phyloP scores from a whole-genome alignment of 2,888 invertebrate species.

The Nomada lathburiana region DNA sequence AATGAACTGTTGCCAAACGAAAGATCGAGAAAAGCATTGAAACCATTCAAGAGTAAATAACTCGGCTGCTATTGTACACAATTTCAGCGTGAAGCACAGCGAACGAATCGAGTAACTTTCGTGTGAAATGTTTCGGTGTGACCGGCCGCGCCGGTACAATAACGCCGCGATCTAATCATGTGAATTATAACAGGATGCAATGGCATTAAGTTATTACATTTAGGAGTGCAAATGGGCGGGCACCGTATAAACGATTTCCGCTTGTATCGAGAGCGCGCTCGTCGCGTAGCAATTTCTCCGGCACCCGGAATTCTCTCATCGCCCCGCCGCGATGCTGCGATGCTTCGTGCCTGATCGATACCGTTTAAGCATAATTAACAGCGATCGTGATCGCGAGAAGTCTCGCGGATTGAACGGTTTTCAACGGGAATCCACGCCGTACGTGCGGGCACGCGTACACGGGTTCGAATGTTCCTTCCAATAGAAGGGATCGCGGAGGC shows the following conservation, averaged over 20 bases:
- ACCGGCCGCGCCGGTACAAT: constrained; percentile 17
- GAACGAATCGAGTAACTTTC: neutral
- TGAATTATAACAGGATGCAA: constrained; percentile 65
- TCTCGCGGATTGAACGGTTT: neutral
- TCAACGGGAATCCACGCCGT: neutral
- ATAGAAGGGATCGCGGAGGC: neutral
- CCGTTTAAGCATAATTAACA: constrained; percentile 7
- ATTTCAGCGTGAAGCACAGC: neutral
- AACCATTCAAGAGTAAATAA: neutral
- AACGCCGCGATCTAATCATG: constrained; percentile 47
- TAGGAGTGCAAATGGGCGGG: constrained; percentile 51
- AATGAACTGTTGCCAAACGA: neutral
- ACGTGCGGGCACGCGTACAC: neutral
- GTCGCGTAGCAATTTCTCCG: constrained; percentile 40
- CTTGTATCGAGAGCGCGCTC: constrained; percentile 27
- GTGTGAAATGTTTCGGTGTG: constrained; percentile 54
- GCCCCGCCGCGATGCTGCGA: neutral
- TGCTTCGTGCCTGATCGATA: neutral
- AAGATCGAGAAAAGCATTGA: neutral
- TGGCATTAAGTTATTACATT: constrained; percentile 62
- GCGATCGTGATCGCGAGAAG: neutral
- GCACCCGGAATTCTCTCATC: constrained; percentile 48
- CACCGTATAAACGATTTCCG: constrained; percentile 55
- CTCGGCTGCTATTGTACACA: too few relatives aligned
- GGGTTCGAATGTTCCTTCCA: neutral